Base-by-base conservation (phyloP, 2,888 invertebrate species). In the Heteromyza rotundicornis region DNA sequence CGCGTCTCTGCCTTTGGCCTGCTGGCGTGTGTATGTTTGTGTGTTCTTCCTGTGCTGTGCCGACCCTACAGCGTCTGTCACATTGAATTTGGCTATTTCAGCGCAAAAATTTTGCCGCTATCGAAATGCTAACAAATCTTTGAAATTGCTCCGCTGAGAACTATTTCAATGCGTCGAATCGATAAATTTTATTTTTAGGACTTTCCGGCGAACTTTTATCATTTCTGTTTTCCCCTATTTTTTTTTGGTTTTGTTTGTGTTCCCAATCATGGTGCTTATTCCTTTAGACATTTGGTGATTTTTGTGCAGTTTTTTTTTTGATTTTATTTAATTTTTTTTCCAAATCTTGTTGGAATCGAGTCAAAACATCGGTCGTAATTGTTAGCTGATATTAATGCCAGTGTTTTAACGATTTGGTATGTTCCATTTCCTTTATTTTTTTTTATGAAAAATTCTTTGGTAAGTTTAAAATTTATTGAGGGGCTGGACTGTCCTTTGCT, bases 141-240 rank as follows among this genome's bases (percentile, higher is more conserved):
- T 71, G 68, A 69, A 79, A 78, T 79, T 74, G 79, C 78, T 72
- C 77, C 79, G 64, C 66, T 68, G 77, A 78, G 77, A 77, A 79
- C 79, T 73, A 79, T 78, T 79, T 77, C 77, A 76, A 76, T 78
- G 77, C 77, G 77, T 76, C 77, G 76, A 77, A 78, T 79, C 78
- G 70, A 77, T 77, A 77, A 77, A 77, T 77, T 79, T 66, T 66
- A 47, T 47, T 47, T 47, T 47, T 47, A 17, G 47, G 40, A 40
- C 40, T 40, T 40, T 10, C 40, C 16, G 40, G 40, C 40, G 40
- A n/a, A n/a, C n/a, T n/a, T n/a, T n/a, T n/a, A n/a, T n/a, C 40
- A 40, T n/a, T 40, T 27, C 27, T 10, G 10, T 10, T 40, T 40
- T 40, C 14, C 16, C 40, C 12, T 32, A 32, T 32, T 40, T n/a